Evolutionary conservation across 2,888 invertebrate species (phyloP), one percentile per base, ranked within the genome.

Genomic region (Drosophila rubida): DNA sequence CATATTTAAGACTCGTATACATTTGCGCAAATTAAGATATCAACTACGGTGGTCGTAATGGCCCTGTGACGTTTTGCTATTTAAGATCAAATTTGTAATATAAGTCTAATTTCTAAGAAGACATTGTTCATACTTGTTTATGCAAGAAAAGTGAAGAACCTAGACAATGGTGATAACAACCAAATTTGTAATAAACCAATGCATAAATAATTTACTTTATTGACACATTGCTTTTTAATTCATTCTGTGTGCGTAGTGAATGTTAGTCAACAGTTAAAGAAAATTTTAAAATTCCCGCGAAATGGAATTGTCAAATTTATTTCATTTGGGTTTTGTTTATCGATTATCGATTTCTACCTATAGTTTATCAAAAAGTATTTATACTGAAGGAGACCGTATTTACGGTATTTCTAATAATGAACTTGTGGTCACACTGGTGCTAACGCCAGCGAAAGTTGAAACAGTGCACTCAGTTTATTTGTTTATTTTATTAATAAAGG

Each of bases 1-100:
- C 80, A 91, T 95, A 1, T 96, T 96, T 79, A 93, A 93, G 65
- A 96, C 96, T 2, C 90, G 93, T 50, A 95, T 95, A 54, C 90
- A 91, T 42, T 93, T 96, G 46, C 93, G 93, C 75, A 94, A 94
- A 85, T 91, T 96, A 79, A 93, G 92, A 19, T 94, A 94, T 78
- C 93, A 94, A 78, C 93, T 96, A 65, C 93, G 93, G 78, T 96
- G 96, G 96, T 75, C 88, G 14, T 84, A 83, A 62, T 45, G 9
- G 1, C 14, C 22, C 2, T 30, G 3, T n/a, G 14, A 27, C 7
- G 32, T 30, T 22, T 48, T 51, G 37, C 48, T 44, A 27, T 23
- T 9, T 61, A 53, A 78, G 78, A 87, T 65, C 72, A 87, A 85
- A 75, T 61, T 22, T 50, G 4, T 45, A 57, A 44, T 51, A 6